These are phyloP conservation scores for Aphrophora alni DNA, from an alignment of 2,888 invertebrate species.

Conservation along the genomic window DNA sequence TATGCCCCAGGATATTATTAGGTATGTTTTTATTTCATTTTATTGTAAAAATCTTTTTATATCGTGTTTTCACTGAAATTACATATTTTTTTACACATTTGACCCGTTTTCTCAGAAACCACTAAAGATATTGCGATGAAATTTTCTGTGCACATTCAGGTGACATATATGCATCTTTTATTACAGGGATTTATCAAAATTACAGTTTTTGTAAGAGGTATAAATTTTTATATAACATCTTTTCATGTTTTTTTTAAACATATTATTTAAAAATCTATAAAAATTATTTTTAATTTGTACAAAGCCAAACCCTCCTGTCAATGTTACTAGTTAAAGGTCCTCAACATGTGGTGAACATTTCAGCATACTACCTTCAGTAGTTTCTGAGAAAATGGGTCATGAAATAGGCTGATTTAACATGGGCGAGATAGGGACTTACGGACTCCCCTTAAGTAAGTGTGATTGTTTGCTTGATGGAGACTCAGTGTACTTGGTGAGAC, in stretches of 20 bases:
- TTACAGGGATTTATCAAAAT: not conserved
- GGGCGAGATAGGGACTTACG: not conserved
- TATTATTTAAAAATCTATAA: not conserved
- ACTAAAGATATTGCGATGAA: not conserved
- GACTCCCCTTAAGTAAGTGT: conserved; percentile 1
- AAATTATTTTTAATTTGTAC: not conserved
- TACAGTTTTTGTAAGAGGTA: not conserved
- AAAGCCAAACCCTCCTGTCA: not conserved
- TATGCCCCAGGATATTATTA: conserved; percentile 10
- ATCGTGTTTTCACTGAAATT: not conserved
- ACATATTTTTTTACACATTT: conserved; percentile 2
- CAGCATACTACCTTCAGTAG: conserved; percentile 9
- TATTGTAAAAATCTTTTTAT: not conserved
- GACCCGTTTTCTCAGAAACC: conserved; percentile 6
- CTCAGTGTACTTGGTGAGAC: too few species aligned
- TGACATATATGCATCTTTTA: not conserved
- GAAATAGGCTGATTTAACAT: not conserved
- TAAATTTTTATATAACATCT: not conserved
- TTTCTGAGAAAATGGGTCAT: not conserved
- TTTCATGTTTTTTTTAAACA: not conserved
- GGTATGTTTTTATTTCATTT: not conserved
- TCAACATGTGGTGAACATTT: not conserved
- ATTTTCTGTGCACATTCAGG: not conserved
- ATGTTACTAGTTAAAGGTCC: not conserved
- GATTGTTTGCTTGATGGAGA: too few species aligned